phyloP scores from a whole-genome alignment of 2,113 vertebrate species.

The Dromaius novaehollandiae region DNA sequence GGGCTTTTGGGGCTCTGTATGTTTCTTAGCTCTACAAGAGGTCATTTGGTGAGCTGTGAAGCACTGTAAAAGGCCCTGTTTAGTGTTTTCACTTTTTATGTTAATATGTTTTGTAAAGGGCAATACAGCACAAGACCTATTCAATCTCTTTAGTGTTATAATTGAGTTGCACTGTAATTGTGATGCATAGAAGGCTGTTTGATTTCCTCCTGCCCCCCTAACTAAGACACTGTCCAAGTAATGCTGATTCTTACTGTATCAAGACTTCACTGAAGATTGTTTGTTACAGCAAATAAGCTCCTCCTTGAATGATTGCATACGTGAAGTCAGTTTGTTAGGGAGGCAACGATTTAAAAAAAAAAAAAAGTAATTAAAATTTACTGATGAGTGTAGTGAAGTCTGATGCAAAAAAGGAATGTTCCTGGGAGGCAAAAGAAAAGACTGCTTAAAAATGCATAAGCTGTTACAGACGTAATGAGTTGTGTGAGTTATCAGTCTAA shows the following conservation, averaged over 20 bases:
- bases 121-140: background rate
- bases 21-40: background rate
- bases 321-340: background rate
- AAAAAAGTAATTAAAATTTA: background rate
- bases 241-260: rapidly evolving
- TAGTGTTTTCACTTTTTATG: background rate
- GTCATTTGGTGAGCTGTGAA: background rate
- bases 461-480: background rate
- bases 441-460: background rate
- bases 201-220: background rate
- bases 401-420: background rate
- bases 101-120: background rate
- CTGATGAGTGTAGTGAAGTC: background rate
- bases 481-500: background rate
- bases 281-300: background rate
- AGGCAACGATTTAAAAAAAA: background rate
- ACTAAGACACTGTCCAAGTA: background rate
- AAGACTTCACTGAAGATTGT: background rate
- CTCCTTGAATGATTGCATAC: background rate
- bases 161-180: background rate
- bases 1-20: background rate
- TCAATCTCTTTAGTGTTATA: background rate
- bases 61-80: background rate
- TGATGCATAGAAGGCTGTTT: background rate
- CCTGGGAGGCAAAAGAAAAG: background rate